Percentiles rank a stretch among this genome's conserved stretches.
Conservation (phyloP, 2,797 vertebrate species). For the Pterois miles region DNA sequence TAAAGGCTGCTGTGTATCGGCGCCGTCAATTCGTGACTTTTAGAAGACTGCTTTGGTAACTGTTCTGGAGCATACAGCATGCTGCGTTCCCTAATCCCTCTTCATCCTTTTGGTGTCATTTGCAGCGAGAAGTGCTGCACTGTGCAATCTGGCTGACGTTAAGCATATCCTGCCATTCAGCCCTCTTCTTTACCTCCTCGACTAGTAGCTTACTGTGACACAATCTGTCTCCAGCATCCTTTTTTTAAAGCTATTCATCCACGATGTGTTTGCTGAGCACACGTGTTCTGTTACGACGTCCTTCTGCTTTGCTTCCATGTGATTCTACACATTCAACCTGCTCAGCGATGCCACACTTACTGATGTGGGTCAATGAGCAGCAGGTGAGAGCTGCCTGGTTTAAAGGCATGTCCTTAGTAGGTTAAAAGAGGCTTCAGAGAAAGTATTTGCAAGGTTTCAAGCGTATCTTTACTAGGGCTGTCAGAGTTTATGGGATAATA, state of each 20-base stretch:
- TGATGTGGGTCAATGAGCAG: neutral
- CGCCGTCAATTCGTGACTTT: constrained; percentile 49
- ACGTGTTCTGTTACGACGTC: constrained; percentile 27
- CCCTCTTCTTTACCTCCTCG: constrained; percentile 66
- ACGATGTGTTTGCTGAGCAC: constrained; percentile 58
- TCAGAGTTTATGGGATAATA: no score
- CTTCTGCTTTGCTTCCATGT: constrained; percentile 3
- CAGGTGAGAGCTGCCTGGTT: neutral
- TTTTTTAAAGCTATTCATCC: constrained; percentile 57
- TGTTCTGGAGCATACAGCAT: constrained; percentile 40
- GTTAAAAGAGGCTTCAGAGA: neutral
- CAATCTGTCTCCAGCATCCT: constrained; percentile 69
- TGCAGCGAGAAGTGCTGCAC: constrained; percentile 72
- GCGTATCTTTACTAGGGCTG: no score
- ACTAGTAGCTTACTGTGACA: constrained; percentile 73
- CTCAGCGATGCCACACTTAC: neutral
- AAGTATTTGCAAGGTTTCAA: neutral
- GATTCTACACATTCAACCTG: constrained; percentile 1
- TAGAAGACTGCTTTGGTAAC: constrained; percentile 34
- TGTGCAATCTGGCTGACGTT: constrained; percentile 78
- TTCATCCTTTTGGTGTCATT: constrained; percentile 74
- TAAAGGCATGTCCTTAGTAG: neutral
- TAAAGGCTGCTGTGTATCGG: constrained; percentile 30
- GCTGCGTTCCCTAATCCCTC: constrained; percentile 73
- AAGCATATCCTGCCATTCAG: constrained; percentile 77